phyloP scores from a whole-genome alignment of 2,797 vertebrate species.

The Lacerta bilineata region DNA sequence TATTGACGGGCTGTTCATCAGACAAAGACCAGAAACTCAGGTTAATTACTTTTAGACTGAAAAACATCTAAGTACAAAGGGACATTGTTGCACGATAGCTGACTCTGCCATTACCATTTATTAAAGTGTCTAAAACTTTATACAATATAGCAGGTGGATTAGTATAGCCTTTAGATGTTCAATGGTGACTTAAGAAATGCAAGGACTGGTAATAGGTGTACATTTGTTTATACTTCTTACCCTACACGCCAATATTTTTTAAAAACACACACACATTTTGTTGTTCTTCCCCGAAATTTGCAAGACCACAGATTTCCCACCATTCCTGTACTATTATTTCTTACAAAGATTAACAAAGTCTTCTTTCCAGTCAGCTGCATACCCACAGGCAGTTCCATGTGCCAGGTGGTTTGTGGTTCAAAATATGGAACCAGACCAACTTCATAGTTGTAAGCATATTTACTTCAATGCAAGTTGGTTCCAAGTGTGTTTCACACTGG shows the following conservation, averaged over 20 bases:
- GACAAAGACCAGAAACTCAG: conserved; percentile 88
- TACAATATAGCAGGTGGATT: conserved; percentile 3
- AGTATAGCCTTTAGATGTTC: background rate
- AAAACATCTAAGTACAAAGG: conserved; percentile 74
- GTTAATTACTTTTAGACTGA: conserved; percentile 86
- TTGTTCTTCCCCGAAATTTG: background rate
- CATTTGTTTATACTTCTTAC: background rate
- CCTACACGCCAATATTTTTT: background rate
- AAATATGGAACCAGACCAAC: background rate
- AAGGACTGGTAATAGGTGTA: background rate
- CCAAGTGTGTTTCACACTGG: background rate
- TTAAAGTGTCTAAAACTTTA: conserved; percentile 68
- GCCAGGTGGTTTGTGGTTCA: background rate
- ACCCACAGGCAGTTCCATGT: background rate
- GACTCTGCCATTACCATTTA: conserved; percentile 52
- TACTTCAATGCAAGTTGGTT: background rate
- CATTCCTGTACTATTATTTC: background rate
- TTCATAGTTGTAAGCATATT: background rate
- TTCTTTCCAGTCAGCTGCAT: background rate
- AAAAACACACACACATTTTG: background rate
- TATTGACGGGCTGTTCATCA: conserved; percentile 95
- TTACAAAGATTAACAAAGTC: background rate
- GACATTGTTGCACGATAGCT: conserved; percentile 68
- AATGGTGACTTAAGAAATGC: background rate
- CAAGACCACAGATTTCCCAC: background rate